Conservation (phyloP, 2,888 invertebrate species). For the Erebia palarica region DNA sequence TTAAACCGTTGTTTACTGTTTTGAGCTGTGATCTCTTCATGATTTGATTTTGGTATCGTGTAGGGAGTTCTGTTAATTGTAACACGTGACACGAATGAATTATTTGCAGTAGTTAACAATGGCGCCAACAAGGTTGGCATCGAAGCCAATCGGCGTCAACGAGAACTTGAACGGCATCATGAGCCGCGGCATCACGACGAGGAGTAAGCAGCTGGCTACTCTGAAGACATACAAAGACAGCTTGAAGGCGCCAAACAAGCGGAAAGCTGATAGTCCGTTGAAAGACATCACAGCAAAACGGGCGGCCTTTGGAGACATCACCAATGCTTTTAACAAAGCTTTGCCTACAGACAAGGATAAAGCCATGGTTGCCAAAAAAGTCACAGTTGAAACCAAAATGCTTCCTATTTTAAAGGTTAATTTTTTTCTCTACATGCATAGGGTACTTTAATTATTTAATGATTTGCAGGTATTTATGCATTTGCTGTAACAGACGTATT, state of each 20-base stretch:
- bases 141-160: constrained; percentile 74
- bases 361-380: constrained; percentile 71
- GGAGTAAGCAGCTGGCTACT: constrained; percentile 83
- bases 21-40: constrained; percentile 35
- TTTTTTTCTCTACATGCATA: constrained; percentile 32
- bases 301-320: constrained; percentile 93
- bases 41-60: not conserved
- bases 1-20: constrained; percentile 59
- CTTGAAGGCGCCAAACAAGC: constrained; percentile 84
- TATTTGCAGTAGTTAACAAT: constrained; percentile 71
- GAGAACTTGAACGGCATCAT: constrained; percentile 73
- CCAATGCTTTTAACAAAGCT: constrained; percentile 85
- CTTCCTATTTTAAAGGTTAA: constrained; percentile 74
- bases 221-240: constrained; percentile 70
- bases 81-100: constrained; percentile 58
- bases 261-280: constrained; percentile 91
- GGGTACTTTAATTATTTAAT: constrained; percentile 8
- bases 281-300: constrained; percentile 89
- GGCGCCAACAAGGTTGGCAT: constrained; percentile 85
- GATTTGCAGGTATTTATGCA: not conserved
- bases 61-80: constrained; percentile 12
- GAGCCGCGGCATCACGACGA: constrained; percentile 82
- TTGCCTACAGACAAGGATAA: constrained; percentile 67
- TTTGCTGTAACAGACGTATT: not conserved
- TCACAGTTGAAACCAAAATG: constrained; percentile 76